These are phyloP conservation scores for Ennomos erosarius DNA, from an alignment of 2,888 invertebrate genomes.

Conservation along the genomic window DNA sequence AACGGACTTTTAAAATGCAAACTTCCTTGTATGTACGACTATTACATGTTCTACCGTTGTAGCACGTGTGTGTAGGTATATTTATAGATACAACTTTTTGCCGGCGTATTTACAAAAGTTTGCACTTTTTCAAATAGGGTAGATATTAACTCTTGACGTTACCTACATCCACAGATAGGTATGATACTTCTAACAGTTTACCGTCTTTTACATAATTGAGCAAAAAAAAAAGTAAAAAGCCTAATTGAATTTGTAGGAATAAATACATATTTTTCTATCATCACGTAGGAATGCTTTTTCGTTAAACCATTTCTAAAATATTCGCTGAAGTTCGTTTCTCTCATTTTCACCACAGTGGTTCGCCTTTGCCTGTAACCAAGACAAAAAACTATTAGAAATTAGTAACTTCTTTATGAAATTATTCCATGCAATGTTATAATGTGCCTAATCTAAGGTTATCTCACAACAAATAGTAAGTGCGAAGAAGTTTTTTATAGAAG, in stretches of 20 bases:
- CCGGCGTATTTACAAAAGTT: no score
- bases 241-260: conserved; percentile 28
- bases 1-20: no score
- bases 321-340: conserved; percentile 42
- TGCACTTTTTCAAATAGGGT: no score
- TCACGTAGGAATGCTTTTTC: conserved; percentile 58
- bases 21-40: no score
- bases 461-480: conserved; percentile 84
- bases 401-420: conserved; percentile 30
- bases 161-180: background rate
- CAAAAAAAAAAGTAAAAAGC: conserved; percentile 24
- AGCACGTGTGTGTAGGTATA: no score
- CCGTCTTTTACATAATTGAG: conserved; percentile 26
- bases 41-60: no score
- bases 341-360: conserved; percentile 61
- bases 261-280: conserved; percentile 19
- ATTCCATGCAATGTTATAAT: conserved; percentile 48
- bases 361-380: conserved; percentile 63
- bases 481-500: conserved; percentile 42
- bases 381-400: conserved; percentile 31
- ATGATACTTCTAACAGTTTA: conserved; percentile 1
- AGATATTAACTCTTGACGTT: no score
- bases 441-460: conserved; percentile 67
- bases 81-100: no score
- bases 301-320: conserved; percentile 34